Conservation (phyloP, 2,888 invertebrate genomes). For the Synanthedon andrenaeformis region DNA sequence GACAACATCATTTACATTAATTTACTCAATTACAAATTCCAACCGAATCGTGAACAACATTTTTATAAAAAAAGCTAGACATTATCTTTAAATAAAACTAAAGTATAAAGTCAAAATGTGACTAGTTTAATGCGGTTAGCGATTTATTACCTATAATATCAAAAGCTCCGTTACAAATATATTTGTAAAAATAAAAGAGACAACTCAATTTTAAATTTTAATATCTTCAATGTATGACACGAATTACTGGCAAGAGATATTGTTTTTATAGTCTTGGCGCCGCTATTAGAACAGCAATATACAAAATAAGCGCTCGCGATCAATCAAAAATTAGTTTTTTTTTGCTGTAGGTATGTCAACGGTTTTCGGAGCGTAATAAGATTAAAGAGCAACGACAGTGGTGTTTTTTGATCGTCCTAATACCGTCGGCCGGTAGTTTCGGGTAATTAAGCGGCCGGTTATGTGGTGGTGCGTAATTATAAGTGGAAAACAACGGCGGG, state of each 20-base stretch:
- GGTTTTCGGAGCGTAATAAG: constrained; percentile 38
- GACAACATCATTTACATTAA: constrained; percentile 26
- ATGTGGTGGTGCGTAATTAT: constrained; percentile 44
- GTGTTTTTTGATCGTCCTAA: constrained; percentile 36
- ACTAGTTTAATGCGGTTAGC: constrained; percentile 27
- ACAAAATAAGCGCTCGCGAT: constrained; percentile 19
- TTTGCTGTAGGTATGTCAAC: constrained; percentile 26
- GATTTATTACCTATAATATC: constrained; percentile 1
- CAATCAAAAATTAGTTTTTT: constrained; percentile 1
- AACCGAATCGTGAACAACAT: constrained; percentile 25
- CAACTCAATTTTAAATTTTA: constrained; percentile 1
- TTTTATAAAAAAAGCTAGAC: constrained; percentile 14
- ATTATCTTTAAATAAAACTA: constrained; percentile 20
- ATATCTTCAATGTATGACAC: constrained; percentile 21
- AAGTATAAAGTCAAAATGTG: constrained; percentile 22
- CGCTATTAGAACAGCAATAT: constrained; percentile 11
- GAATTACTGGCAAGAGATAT: constrained; percentile 48
- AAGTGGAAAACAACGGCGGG: constrained; percentile 48
- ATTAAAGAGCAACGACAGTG: constrained; percentile 40
- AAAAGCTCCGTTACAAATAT: constrained; percentile 1
- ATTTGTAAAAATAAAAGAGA: neutral
- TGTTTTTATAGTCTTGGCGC: constrained; percentile 32
- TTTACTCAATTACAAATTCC: constrained; percentile 8
- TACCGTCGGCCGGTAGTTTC: constrained; percentile 43
- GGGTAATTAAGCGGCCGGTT: constrained; percentile 59